Base-by-base conservation (phyloP, 23 tunicate genomes). In the Oikopleura vanhoeffeni region DNA sequence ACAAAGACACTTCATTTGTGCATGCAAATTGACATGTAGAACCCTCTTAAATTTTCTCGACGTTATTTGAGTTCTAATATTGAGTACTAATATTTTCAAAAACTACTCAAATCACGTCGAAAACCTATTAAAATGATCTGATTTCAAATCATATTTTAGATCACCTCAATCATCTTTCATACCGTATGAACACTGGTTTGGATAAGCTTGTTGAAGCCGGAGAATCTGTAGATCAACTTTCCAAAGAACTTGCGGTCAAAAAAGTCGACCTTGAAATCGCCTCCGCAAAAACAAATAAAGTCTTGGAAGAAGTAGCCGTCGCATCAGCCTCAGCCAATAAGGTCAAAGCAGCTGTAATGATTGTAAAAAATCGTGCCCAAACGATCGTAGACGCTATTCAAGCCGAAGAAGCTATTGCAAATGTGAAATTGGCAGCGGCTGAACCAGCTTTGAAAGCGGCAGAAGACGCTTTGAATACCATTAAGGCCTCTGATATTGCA, bases 401-500 rank as follows among this genome's bases (percentile, higher is more conserved):
- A 39, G 86, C 85, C 40, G 99, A 95, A 87, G 91, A 95, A 76
- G 67, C 83, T 27, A 41, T 87, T 36, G 99, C 99, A 0, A 87
- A 90, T 60, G 85, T 83, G 32, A 95, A 95, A 85, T 85, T 95
- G 34, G 91, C 89, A 57, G 96, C 91, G 30, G 99, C 99, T 0
- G 92, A 90, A 57, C 99, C 99, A 4, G 99, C 99, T 41, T 85
- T 95, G 76, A 39, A 86, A 32, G 99, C 96, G 2, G 99, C 99
- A 1, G 99, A 95, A 42, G 99, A 95, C 40, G 99, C 99, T 36
- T 86, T 95, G 57, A 95, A 95, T 83, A 95, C 99, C 18, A 95
- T 95, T 87, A 95, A 95, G 87, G 96, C 99, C 1, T 90, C 96
- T 34, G 99, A 95, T 76, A 95, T 95, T 40, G 90, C 99, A n/a